Evolutionary conservation across 23 tunicate genomes (phyloP), one percentile per base, ranked within the genome.

Genomic region (Trididemnum clinides): DNA sequence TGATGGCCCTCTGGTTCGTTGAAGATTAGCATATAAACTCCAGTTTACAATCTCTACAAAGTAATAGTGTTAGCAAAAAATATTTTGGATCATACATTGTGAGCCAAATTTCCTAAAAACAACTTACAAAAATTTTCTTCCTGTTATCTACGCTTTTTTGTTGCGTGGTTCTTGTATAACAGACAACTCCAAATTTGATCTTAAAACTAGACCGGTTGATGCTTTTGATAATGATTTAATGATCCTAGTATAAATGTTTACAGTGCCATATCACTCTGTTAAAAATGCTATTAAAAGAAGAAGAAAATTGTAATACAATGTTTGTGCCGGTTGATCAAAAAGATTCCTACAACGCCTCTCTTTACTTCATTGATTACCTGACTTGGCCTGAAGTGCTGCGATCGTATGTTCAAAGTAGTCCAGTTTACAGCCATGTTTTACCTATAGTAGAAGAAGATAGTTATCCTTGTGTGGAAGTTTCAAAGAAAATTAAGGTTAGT

Each of bases 281-380:
- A 30, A 94, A 85, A 81, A 73, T 85, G 1, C 39, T 94, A 6
- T 27, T 94, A 1, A 85, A 84, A 66, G 98, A 94, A 82, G 98
- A 94, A 23, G 98, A 94, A 19, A 39, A 39, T 18, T 30, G 39
- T 19, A 71, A 83, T 37, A 63, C 71, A 0, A 28, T 54, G 73
- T 94, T 94, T 76, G 93, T 78, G 1, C 94, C 98, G 1, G 57
- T 33, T 64, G 98, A 94, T 69, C 98, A 94, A 33, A 94, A 94
- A 58, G 98, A 94, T 32, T 75, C 93, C 18, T 57, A 50, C 63
- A 64, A 75, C 34, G 84, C 87, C 0, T 82, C 88, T 0, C 59
- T 89, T 28, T 77, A 82, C 34, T 89, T 94, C 80, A 51, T 89
- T 21, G 98, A 94, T 50, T 81, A 89, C 63, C 33, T 94, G 26